These are phyloP conservation scores for Sprattus sprattus DNA, from an alignment of 2,113 vertebrate species.

Conservation along the genomic window DNA sequence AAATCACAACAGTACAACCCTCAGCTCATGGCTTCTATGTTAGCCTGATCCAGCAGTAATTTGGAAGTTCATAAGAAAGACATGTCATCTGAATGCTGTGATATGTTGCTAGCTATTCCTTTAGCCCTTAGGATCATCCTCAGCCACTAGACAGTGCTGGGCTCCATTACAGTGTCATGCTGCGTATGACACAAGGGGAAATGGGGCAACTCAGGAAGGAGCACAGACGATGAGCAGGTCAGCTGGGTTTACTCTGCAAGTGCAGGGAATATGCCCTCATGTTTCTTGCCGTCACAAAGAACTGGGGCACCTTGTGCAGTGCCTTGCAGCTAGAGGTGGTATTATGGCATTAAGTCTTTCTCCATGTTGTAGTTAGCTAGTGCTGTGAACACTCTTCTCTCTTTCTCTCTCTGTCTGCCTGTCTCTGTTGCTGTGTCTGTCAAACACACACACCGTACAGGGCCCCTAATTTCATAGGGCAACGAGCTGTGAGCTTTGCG, in stretches of 20 bases:
- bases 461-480: no score
- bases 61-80: not conserved
- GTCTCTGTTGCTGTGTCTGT: not conserved
- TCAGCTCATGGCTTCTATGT: not conserved
- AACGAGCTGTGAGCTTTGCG: no score
- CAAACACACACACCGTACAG: not conserved
- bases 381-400: not conserved
- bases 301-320: not conserved
- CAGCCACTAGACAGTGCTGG: not conserved
- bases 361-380: not conserved
- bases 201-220: not conserved
- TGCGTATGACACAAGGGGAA: not conserved
- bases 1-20: not conserved
- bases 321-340: not conserved
- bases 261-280: not conserved
- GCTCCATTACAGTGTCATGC: not conserved
- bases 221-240: not conserved
- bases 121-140: not conserved
- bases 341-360: not conserved
- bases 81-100: not conserved
- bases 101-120: not conserved
- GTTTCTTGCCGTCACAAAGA: constrained; percentile 1
- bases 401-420: not conserved
- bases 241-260: not conserved
- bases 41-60: not conserved